A percentile compares a stretch with the other conserved stretches of the same genome.
Evolutionary conservation across 2,797 vertebrate species (phyloP).

Genomic region (Cyclura pinguis): DNA sequence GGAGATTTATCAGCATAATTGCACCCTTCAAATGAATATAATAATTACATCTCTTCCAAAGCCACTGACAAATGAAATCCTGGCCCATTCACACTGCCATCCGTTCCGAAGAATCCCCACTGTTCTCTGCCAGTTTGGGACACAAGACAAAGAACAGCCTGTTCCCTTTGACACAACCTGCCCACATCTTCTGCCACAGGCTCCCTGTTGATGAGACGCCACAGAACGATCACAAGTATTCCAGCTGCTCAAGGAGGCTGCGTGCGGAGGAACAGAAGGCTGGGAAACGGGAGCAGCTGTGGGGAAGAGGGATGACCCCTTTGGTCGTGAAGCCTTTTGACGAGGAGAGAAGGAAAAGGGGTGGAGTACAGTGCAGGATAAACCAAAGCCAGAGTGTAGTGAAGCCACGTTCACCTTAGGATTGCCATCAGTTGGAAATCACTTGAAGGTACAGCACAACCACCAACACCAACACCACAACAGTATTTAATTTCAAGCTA

Average conservation of each 20-base stretch:
- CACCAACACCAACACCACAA: too few species aligned
- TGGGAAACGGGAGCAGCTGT: too few species aligned
- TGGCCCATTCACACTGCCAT: background rate
- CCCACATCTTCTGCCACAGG: background rate
- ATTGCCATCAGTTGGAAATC: too few species aligned
- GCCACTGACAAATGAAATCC: constrained; percentile 19
- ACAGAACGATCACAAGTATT: background rate
- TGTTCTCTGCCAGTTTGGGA: background rate
- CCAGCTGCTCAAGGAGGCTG: background rate
- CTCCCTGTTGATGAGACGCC: too few species aligned
- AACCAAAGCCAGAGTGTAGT: too few species aligned
- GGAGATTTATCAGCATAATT: constrained; percentile 33
- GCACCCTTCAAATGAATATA: constrained; percentile 13
- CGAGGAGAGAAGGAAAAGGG: background rate
- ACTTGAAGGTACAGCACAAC: too few species aligned
- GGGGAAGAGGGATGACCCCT: background rate
- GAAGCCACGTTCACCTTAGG: too few species aligned
- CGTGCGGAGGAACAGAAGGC: background rate
- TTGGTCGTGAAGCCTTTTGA: too few species aligned
- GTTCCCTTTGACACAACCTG: too few species aligned
- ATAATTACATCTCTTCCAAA: constrained; percentile 11
- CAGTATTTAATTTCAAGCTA: too few species aligned
- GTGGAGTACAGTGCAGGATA: background rate
- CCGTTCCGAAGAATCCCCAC: background rate
- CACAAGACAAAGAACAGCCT: background rate